Evolutionary conservation across 2,888 invertebrate species (phyloP).

Genomic region (Euzophera pinguis): DNA sequence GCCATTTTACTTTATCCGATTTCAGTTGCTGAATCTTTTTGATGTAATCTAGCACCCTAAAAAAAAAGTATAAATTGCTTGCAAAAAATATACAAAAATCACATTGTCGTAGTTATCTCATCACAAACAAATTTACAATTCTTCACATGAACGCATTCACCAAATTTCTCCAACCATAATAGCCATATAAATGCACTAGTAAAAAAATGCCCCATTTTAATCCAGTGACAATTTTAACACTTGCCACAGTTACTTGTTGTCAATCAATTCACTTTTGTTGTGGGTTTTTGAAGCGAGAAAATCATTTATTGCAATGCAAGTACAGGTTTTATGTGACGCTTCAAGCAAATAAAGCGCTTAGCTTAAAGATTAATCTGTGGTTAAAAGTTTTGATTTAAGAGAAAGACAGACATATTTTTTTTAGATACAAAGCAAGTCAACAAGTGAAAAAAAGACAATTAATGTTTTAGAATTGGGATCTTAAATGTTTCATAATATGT

Average conservation of each 20-base stretch:
- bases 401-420: background rate
- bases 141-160: background rate
- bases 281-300: slow-evolving; percentile 18
- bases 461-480: too few relatives aligned
- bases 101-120: background rate
- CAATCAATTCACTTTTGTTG: slow-evolving; percentile 23
- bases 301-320: slow-evolving; percentile 13
- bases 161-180: slow-evolving; percentile 15
- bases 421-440: too few relatives aligned
- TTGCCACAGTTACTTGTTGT: slow-evolving; percentile 20
- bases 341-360: slow-evolving; percentile 24
- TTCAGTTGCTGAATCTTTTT: too few relatives aligned
- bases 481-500: too few relatives aligned
- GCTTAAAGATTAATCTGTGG: background rate
- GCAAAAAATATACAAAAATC: too few relatives aligned
- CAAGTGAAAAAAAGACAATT: too few relatives aligned
- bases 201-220: slow-evolving; percentile 21
- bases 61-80: too few relatives aligned
- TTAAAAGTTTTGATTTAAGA: background rate
- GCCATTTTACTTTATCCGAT: too few relatives aligned
- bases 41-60: too few relatives aligned
- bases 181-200: slow-evolving; percentile 18
- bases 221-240: slow-evolving; percentile 23
- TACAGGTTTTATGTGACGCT: background rate
- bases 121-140: background rate